Base-by-base conservation (phyloP, 2,113 vertebrate genomes). In the Dasyornis broadbenti region DNA sequence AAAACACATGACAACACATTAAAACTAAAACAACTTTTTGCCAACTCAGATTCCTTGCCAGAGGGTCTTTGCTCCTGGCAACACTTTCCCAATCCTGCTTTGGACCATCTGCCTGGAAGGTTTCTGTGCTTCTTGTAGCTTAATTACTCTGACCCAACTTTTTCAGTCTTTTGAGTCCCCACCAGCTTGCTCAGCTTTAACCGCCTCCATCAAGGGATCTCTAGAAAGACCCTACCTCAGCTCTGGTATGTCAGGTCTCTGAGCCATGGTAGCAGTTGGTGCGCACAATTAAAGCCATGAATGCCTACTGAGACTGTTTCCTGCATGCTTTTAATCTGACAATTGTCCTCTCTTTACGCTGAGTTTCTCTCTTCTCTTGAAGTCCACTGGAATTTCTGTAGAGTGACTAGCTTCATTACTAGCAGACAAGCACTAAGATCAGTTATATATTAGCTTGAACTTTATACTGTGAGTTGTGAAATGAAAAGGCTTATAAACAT, bases 391-490 rank as follows among this genome's bases (percentile, higher is more conserved):
- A 6, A 20, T 18, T 50, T 72, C 54, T 57, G 73, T 5, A 35
- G 10, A 53, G 44, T 9, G 16, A 39, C 18, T 44, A 45, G 15
- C 31, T 65, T 61, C 44, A 70, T 54, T 50, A 24, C 57, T 56
- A 54, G 37, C 50, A 83, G 73, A 76, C 35, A 72, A 70, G 42
- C 13, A 30, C 40, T 69, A 61, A 50, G 72, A 76, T 75, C 59
- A 82, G 63, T 91, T 90, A 82, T 59, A 3, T 26, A 86, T 82
- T 76, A 94, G 42, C 45, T 71, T 92, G 91, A 96, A 91, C 90
- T 94, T 95, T 92, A 95, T 37, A 50, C 59, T 4, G 2, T 0
- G 3, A 84, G 50, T 85, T 82, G 84, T 50, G 82, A 97, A 92
- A 95, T 28, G 45, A 54, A 44, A 71, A n/a, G n/a, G 28, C 63